A percentile compares a stretch with the other conserved stretches of the same genome.
phyloP scores from a whole-genome alignment of 2,888 invertebrate genomes.

The Rhopalosiphum nymphaeae region DNA sequence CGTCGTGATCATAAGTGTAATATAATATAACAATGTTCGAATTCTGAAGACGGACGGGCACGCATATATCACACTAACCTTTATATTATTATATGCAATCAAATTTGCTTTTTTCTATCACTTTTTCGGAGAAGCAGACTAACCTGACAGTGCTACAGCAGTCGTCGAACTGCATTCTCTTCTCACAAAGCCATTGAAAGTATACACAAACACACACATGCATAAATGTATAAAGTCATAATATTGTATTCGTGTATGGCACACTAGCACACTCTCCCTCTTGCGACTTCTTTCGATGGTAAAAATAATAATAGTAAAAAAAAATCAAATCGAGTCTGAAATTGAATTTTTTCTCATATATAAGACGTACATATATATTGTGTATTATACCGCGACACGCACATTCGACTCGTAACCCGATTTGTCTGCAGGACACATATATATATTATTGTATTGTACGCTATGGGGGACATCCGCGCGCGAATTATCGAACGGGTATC shows the following conservation, averaged over 20 bases:
- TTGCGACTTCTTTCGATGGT: neutral
- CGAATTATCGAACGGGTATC: neutral
- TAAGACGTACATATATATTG: neutral
- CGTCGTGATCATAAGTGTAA: too few species aligned
- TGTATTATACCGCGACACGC: neutral
- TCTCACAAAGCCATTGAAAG: neutral
- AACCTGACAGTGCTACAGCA: neutral
- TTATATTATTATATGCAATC: neutral
- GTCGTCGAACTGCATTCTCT: neutral
- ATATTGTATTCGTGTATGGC: too few species aligned
- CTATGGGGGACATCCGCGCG: neutral
- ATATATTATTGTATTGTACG: neutral
- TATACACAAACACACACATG: neutral
- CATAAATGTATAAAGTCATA: neutral
- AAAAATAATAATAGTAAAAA: constrained; percentile 21
- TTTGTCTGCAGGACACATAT: neutral
- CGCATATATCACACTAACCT: neutral
- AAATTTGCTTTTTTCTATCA: neutral
- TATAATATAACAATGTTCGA: neutral
- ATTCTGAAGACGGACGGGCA: neutral
- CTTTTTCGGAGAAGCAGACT: neutral
- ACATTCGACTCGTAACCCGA: constrained; percentile 6
- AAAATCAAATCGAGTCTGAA: constrained; percentile 36
- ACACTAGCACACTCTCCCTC: neutral
- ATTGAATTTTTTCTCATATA: constrained; percentile 22